Evolutionary conservation across 2,113 vertebrate species (phyloP), one percentile per base, ranked within the genome.

Genomic region (Saimiri boliviensis): DNA sequence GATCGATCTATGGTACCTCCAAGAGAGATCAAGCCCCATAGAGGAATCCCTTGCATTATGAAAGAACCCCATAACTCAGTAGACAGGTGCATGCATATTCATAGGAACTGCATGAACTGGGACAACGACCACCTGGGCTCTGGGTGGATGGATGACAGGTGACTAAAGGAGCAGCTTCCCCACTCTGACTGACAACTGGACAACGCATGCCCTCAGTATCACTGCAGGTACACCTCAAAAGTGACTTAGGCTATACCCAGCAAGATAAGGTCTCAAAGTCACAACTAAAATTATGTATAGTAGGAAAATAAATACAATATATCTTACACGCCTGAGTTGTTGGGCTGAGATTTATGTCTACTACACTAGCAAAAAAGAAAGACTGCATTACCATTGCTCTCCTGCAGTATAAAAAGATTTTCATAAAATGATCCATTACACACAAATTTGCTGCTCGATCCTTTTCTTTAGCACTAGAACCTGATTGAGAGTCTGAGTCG

Each of bases 361-460:
- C 2, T 54, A 80, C 11, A 30, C 52, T 23, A 95, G 66, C 66
- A 77, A 91, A 84, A 40, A 9, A 42, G 19, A 90, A 94, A 5
- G 40, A 52, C 35, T 60, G 73, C 30, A 74, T 98, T 99, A 99
- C 99, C 99, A 99, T 98, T 56, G 99, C 99, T 98, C 99, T 99
- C 96, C 97, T 99, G 94, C 99, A 98, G 98, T 99, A 97, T 63
- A 99, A 60, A 96, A 99, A 99, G 12, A 98, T 98, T 96, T 99
- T 99, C 94, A 95, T 96, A 90, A 99, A 98, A 88, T 99, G 98
- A 5, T 99, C 98, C 95, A 99, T 40, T 71, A 98, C 89, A 84
- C 92, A 45, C 8, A 76, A 9, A 95, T 85, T 92, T 52, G 97
- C 7, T 21, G 10, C 35, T 98, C 84, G 83, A 76, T 93, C 3